Percentiles rank a stretch among this genome's conserved stretches.
Conservation (phyloP, 1,140 invertebrate species). For the Adelges cooleyi region DNA sequence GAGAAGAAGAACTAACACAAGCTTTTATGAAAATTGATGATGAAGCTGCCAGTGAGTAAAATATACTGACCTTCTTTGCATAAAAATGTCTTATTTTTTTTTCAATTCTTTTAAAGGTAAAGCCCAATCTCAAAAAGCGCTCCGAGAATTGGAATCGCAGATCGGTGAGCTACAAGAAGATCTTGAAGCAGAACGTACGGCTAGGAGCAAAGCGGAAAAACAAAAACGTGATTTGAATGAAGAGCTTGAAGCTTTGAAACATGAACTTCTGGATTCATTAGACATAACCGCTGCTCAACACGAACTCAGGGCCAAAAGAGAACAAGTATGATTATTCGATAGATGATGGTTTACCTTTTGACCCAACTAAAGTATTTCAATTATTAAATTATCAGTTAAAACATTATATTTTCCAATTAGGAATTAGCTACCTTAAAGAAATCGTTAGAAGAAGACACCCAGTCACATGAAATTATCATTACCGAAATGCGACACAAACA, state of each 20-base stretch:
- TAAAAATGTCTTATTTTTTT: no score
- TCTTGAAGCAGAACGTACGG: slow-evolving; percentile 80
- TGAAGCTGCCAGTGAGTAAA: slow-evolving; percentile 53
- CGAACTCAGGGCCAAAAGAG: slow-evolving; percentile 84
- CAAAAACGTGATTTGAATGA: slow-evolving; percentile 87
- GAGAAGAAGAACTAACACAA: slow-evolving; percentile 87
- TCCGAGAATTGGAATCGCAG: slow-evolving; percentile 82
- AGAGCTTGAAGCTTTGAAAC: slow-evolving; percentile 92
- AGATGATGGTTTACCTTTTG: no score
- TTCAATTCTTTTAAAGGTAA: slow-evolving; percentile 43
- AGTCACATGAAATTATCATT: slow-evolving; percentile 64
- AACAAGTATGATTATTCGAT: slow-evolving; percentile 52
- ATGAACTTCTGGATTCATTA: slow-evolving; percentile 86
- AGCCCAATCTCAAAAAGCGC: slow-evolving; percentile 71
- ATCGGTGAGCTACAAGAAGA: slow-evolving; percentile 85
- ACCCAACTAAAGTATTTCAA: no score
- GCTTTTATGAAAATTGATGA: slow-evolving; percentile 80
- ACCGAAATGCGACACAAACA: slow-evolving; percentile 86
- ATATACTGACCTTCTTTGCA: no score
- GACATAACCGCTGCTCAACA: slow-evolving; percentile 78
- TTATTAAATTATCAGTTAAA: no score
- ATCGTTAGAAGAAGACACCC: slow-evolving; percentile 76
- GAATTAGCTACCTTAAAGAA: slow-evolving; percentile 87
- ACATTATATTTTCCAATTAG: slow-evolving; percentile 30
- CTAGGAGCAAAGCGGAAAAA: slow-evolving; percentile 87